Evolutionary conservation across 2,113 vertebrate species (phyloP), one percentile per base, ranked within the genome.

Genomic region (Odontophorus gujanensis): DNA sequence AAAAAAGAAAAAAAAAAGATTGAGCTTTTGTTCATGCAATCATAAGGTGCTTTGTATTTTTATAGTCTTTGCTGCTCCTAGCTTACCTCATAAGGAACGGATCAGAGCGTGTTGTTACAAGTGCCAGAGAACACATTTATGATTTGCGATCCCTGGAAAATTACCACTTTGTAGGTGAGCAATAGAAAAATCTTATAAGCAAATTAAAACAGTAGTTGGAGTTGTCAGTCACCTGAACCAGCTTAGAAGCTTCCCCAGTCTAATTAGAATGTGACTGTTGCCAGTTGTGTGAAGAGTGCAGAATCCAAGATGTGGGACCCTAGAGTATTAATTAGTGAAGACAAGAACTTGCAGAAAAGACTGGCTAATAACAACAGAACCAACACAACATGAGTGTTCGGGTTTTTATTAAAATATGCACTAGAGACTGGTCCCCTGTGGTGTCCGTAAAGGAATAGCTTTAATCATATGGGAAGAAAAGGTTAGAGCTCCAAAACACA

Each of bases 131-230:
- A 98, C 99, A 99, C 98, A 98, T 99, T 97, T 99, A 99, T 98
- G 99, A 99, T 98, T 98, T 99, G 97, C 98, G 99, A 97, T 99
- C 99, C 92, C 98, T 99, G 97, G 99, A 99, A 98, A 99, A 99
- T 98, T 99, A 99, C 98, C 99, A 99, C 98, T 99, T 98, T 98
- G 98, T 99, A 98, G 99, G 99, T 99, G 98, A 98, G 98, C 98
- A 95, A 97, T 97, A 98, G 97, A 98, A 98, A 98, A 98, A 98
- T 96, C 97, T 97, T 97, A 97, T 98, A 98, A 98, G 97, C 98
- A 98, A 98, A 98, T 98, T 98, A 98, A 98, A 98, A 98, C 98
- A 98, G 98, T 97, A 97, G 98, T 98, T 97, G 97, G 97, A 97
- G 97, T 98, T 98, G 97, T 98, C 98, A 98, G 97, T 98, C 98